Conservation (phyloP, 2,888 invertebrate species). For the Acrobasis suavella region DNA sequence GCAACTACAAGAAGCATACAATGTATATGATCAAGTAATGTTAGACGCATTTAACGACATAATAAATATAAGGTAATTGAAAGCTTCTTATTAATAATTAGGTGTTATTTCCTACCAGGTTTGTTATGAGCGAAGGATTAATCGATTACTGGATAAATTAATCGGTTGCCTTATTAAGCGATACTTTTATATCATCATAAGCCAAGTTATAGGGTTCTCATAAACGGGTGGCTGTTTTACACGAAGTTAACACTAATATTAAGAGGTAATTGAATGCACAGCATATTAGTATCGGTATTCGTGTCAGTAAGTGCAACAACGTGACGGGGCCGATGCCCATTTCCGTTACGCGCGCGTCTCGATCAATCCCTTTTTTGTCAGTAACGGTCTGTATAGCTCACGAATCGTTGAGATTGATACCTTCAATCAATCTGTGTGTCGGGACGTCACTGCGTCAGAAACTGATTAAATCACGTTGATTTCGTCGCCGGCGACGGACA, state of each 20-base stretch:
- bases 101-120: not conserved
- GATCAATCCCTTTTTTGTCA: slow-evolving; percentile 77
- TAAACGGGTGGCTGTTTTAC: not conserved
- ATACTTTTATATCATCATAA: not conserved
- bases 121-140: not conserved
- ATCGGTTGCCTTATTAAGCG: not conserved
- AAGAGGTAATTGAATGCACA: slow-evolving; percentile 67
- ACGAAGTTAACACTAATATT: slow-evolving; percentile 54
- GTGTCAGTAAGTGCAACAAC: slow-evolving; percentile 63
- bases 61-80: not conserved
- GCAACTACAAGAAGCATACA: not conserved
- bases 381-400: slow-evolving; percentile 75
- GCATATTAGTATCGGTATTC: slow-evolving; percentile 70
- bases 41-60: not conserved
- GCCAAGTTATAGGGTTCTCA: not conserved
- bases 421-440: slow-evolving; percentile 73
- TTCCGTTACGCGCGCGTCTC: slow-evolving; percentile 76
- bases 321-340: slow-evolving; percentile 72
- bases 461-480: slow-evolving; percentile 80
- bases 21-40: not conserved
- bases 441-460: slow-evolving; percentile 66
- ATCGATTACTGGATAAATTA: not conserved
- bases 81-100: not conserved
- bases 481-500: slow-evolving; percentile 61
- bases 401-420: slow-evolving; percentile 77